These are phyloP conservation scores for Mus pahari DNA, from an alignment of 2,113 vertebrate genomes.

Conservation along the genomic window DNA sequence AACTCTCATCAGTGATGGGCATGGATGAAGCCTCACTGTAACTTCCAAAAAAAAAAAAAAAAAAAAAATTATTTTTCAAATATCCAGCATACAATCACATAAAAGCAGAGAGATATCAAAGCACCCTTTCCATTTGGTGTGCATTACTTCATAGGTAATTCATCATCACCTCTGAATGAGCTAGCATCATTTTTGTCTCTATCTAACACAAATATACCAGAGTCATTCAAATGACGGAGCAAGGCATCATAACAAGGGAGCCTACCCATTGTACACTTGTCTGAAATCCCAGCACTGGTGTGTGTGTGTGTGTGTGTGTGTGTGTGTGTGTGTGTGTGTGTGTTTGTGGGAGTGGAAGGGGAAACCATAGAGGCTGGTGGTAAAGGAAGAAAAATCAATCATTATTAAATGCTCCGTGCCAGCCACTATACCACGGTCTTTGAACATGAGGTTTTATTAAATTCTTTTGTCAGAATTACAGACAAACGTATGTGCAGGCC, in stretches of 20 bases:
- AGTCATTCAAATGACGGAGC: neutral
- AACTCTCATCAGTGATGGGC: neutral
- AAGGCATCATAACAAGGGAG: neutral
- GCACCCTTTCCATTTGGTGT: neutral
- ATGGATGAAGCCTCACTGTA: neutral
- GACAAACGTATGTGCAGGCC: accelerated
- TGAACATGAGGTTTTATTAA: neutral
- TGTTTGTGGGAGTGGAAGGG: too few relatives aligned
- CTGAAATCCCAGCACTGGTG: neutral
- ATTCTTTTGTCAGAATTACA: neutral
- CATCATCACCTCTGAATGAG: conserved; percentile 23
- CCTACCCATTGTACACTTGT: too few relatives aligned
- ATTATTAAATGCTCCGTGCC: neutral
- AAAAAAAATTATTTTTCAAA: conserved; percentile 13
- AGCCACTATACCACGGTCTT: neutral
- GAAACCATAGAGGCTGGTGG: too few relatives aligned
- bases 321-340: too few relatives aligned
- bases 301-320: too few relatives aligned
- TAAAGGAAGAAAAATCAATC: neutral
- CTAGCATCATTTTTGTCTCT: neutral
- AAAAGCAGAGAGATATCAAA: conserved; percentile 2
- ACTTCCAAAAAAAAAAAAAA: conserved; percentile 1
- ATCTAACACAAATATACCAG: neutral
- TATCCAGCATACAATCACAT: neutral
- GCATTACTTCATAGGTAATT: conserved; percentile 6